phyloP scores from a whole-genome alignment of 1,140 invertebrate genomes.

The Teleogryllus occipitalis region DNA sequence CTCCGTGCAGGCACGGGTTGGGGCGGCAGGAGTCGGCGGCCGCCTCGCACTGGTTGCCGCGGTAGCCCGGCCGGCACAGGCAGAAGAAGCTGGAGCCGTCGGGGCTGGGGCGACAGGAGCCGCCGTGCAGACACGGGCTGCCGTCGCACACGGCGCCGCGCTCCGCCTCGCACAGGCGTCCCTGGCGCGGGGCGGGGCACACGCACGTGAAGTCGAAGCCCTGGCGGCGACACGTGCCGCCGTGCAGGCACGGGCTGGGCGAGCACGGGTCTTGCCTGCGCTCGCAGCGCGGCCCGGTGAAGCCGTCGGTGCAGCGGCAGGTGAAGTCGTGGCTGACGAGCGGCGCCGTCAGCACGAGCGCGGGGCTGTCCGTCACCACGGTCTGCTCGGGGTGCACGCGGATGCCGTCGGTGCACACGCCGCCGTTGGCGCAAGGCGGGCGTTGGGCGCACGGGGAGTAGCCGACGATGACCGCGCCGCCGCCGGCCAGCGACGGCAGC shows the following conservation, averaged over 20 bases:
- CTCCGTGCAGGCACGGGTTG: constrained; percentile 81
- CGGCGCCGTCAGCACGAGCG: constrained; percentile 72
- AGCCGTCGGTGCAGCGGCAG: constrained; percentile 71
- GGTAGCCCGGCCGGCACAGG: constrained; percentile 77
- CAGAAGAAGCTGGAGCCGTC: constrained; percentile 84
- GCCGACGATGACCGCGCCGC: constrained; percentile 45
- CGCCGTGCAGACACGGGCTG: constrained; percentile 81
- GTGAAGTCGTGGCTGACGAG: constrained; percentile 63
- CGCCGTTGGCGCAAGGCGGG: constrained; percentile 61
- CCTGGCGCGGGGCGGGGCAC: constrained; percentile 67
- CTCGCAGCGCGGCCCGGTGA: constrained; percentile 69
- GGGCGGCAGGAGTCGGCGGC: constrained; percentile 79
- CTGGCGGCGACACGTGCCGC: constrained; percentile 70
- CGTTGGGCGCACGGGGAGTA: constrained; percentile 63
- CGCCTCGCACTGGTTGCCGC: constrained; percentile 79
- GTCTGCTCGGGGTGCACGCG: constrained; percentile 56
- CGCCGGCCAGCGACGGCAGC: constrained; percentile 47
- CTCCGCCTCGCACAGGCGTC: constrained; percentile 74
- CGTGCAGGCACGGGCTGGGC: constrained; percentile 78
- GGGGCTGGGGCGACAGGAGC: constrained; percentile 64
- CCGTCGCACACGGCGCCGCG: constrained; percentile 71
- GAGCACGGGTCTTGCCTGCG: constrained; percentile 79
- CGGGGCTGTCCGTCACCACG: constrained; percentile 63
- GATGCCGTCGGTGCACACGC: constrained; percentile 63
- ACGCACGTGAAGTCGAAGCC: constrained; percentile 74